Base-by-base conservation (phyloP, 2,797 vertebrate genomes). In the Eleutherodactylus coqui region DNA sequence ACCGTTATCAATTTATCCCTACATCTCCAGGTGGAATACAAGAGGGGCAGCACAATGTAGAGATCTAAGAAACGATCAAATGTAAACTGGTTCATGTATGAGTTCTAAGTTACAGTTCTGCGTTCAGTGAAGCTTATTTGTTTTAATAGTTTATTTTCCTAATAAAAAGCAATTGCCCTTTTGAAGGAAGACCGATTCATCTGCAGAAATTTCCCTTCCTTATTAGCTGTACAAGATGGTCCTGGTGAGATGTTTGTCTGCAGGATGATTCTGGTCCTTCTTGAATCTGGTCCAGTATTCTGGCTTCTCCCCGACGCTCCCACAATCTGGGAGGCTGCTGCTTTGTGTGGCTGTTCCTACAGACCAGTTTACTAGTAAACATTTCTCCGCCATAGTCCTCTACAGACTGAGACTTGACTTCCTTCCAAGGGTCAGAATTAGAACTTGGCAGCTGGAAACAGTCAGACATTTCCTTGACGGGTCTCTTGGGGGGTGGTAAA, bases 381-480 rank as follows among this genome's bases (percentile, higher is more conserved):
- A 84, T 79, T 79, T 60, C 84, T 51, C 81, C 41, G 51, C 64
- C 62, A 53, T 53, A 69, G 27, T 76, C 67, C 51, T 83, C 64
- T 79, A 70, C 81, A 79, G 55, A 53, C 67, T 29, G 32, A 84
- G 86, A 80, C 41, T 80, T 84, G 81, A 34, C 64, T 84, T 64
- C 43, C 82, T 84, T 76, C 75, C 86, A 80, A 43, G 10, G 51
- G 67, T 75, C 86, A 84, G 67, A 84, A 75, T 87, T 79, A 87
- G 67, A 84, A 75, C 24, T 84, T 87, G 86, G 75, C 82, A 79
- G 67, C 53, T 80, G 32, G 51, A 47, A 73, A 58, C 51, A 64
- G 75, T 60, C 73, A 80, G 81, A 84, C 62, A 84, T 87, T 87
- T 84, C 82, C 81, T 75, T 51, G 41, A 62, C 58, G 9, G 32